Conservation (phyloP, 2,888 invertebrate species). For the Epinotia demarniana region DNA sequence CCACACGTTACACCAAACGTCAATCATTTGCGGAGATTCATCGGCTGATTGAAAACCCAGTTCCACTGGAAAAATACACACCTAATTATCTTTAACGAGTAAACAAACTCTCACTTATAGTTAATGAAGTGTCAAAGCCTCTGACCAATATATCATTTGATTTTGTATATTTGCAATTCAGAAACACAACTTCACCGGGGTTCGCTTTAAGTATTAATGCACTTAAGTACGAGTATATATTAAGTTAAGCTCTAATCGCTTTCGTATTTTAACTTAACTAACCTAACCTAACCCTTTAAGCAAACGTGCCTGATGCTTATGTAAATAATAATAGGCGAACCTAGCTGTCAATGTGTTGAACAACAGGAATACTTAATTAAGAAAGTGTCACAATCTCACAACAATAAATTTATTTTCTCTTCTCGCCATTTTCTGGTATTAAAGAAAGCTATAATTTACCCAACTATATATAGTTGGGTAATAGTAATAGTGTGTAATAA, state of each 20-base stretch:
- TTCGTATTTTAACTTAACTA: background rate
- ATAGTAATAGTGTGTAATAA: no score
- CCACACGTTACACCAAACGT: slow-evolving; percentile 27
- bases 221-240: background rate
- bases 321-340: no score
- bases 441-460: no score
- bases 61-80: background rate
- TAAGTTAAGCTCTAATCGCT: background rate
- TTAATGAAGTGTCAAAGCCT: background rate
- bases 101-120: background rate
- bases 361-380: no score
- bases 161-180: background rate
- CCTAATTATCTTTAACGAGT: background rate
- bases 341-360: no score
- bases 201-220: background rate
- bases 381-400: no score
- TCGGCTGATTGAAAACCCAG: slow-evolving; percentile 8
- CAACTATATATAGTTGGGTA: no score
- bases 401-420: no score
- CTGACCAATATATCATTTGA: background rate
- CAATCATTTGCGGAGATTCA: slow-evolving; percentile 35
- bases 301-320: no score
- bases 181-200: background rate
- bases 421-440: no score
- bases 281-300: no score